Base-by-base conservation (phyloP, 2,797 vertebrate species). In the Nyctibius grandis region DNA sequence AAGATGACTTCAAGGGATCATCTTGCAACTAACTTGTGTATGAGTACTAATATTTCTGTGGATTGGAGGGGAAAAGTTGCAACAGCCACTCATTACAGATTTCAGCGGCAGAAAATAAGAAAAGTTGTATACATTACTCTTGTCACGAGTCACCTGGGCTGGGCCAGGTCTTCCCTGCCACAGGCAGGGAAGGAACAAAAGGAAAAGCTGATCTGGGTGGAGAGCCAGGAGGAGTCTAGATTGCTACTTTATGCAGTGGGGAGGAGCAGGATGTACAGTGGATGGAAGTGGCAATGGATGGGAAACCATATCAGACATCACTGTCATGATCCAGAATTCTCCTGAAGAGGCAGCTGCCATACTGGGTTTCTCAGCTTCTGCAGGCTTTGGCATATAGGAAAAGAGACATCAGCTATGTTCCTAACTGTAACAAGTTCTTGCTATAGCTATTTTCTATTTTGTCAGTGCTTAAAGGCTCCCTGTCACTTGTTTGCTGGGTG, bases 81-180 rank as follows among this genome's bases (percentile, higher is more conserved):
- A 82, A 36, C 2, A 68, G 13, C 5, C 6, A 13, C 22, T 64
- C 6, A 20, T 54, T 68, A 82, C 64, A 87, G 63, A 61, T 74
- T 85, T 38, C 23, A 48, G 47, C 17, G 53, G 14, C 44, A 88
- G 48, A 47, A 65, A 68, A 33, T 16, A n/a, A 60, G 47, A 5
- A 15, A 82, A 48, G 6, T 23, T 78, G 9, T 29, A 3, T n/a
- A 4, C 0, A 0, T 76, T 45, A 22, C 3, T 15, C 7, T 7
- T 60, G 3, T 11, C n/a, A 20, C 0, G 5, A 64, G 38, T 68
- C 25, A 57, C 9, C 6, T 14, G 20, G 45, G 19, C 50, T 47
- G 29, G 36, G 54, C 54, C 23, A 44, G 13, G 61, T 3, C 21
- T 53, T 75, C 57, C 4, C 17, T 87, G 31, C 14, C 6, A 20